phyloP scores from a whole-genome alignment of 2,888 invertebrate genomes.

The Nephrotoma appendiculata region DNA sequence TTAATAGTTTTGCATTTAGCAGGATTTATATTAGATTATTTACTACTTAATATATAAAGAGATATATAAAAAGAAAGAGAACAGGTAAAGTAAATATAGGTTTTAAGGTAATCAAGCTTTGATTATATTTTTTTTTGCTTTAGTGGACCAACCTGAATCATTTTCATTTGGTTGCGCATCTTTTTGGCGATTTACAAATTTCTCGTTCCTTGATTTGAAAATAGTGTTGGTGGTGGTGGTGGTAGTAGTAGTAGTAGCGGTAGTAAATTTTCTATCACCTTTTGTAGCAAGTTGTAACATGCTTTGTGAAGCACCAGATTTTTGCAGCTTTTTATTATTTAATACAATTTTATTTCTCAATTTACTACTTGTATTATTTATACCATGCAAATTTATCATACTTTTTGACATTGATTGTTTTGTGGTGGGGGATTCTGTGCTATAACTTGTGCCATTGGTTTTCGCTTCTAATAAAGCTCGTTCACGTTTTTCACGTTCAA shows the following conservation, averaged over 20 bases:
- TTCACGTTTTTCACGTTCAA: slow-evolving; percentile 30
- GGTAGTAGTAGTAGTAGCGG: background rate
- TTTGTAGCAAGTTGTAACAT: slow-evolving; percentile 35
- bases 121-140: background rate
- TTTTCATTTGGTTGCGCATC: slow-evolving; percentile 1
- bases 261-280: slow-evolving; percentile 1
- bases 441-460: background rate
- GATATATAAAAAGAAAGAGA: background rate
- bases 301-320: slow-evolving; percentile 33
- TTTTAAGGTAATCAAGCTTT: background rate
- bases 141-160: slow-evolving; percentile 1
- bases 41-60: background rate
- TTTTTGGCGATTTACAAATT: slow-evolving; percentile 1
- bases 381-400: slow-evolving; percentile 47
- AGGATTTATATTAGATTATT: background rate
- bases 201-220: slow-evolving; percentile 1
- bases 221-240: background rate
- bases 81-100: background rate
- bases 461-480: slow-evolving; percentile 1
- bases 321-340: slow-evolving; percentile 25
- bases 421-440: slow-evolving; percentile 15
- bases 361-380: slow-evolving; percentile 14
- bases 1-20: background rate
- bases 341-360: slow-evolving; percentile 23
- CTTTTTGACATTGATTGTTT: slow-evolving; percentile 43